These are phyloP conservation scores for Zophobas morio DNA, from an alignment of 1,140 invertebrate genomes.

Conservation along the genomic window DNA sequence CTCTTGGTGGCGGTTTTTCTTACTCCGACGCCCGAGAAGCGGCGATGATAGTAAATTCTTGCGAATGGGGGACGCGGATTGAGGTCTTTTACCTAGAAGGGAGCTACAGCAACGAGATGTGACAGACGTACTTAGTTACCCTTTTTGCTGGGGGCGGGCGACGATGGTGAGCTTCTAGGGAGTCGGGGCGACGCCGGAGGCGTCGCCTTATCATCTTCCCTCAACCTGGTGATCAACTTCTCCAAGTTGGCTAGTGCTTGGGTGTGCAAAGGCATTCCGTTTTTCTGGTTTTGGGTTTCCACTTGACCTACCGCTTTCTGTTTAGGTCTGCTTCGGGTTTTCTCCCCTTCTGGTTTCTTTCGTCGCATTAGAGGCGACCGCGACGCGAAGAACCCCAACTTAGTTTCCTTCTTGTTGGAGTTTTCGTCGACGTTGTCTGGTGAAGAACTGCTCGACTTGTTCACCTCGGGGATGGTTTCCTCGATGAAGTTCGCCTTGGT, in stretches of 20 bases:
- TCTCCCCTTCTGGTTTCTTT: conserved; percentile 63
- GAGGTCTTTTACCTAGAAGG: conserved; percentile 75
- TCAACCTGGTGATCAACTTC: conserved; percentile 70
- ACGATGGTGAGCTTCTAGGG: conserved; percentile 80
- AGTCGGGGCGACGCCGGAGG: conserved; percentile 75
- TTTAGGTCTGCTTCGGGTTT: conserved; percentile 50
- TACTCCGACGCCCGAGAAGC: conserved; percentile 77
- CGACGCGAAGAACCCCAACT: conserved; percentile 66
- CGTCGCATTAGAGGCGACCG: conserved; percentile 65
- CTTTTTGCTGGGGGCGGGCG: conserved; percentile 80
- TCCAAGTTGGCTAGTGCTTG: conserved; percentile 73
- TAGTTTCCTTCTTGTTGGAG: conserved; percentile 60
- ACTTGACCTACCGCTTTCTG: conserved; percentile 52
- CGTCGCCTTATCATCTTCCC: conserved; percentile 69
- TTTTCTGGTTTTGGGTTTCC: conserved; percentile 44
- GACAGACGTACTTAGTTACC: conserved; percentile 48
- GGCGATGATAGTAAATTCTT: conserved; percentile 87
- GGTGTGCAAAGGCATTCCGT: conserved; percentile 68
- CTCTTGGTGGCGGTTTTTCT: conserved; percentile 83
- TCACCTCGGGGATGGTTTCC: conserved; percentile 61
- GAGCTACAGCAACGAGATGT: neutral
- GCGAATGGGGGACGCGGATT: conserved; percentile 85
- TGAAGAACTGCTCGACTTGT: conserved; percentile 38
- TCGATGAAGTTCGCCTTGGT: conserved; percentile 56
- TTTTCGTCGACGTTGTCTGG: conserved; percentile 28